A percentile compares a stretch with the other conserved stretches of the same genome.
Conservation (phyloP, 2,888 invertebrate species). For the Zygothrica quintamaculata region DNA sequence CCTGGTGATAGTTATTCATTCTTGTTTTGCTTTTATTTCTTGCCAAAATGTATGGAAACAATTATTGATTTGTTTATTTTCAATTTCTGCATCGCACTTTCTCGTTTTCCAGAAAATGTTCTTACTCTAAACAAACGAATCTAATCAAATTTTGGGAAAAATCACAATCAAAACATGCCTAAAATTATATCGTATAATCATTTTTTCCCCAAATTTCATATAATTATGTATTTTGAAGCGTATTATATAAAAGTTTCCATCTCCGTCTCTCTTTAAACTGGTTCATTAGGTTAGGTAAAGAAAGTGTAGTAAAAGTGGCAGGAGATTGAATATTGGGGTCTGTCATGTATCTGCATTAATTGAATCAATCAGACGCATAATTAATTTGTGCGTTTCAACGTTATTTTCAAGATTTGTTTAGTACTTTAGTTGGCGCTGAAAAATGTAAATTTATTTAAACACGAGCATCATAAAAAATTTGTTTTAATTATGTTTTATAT, state of each 20-base stretch:
- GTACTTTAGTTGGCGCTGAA: conserved; percentile 5
- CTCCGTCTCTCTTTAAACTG: too few relatives aligned
- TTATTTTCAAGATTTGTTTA: neutral
- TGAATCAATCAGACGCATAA: conserved; percentile 24
- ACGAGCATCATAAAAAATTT: too few relatives aligned
- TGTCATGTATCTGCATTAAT: conserved; percentile 43
- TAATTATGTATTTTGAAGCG: too few relatives aligned
- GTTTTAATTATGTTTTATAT: too few relatives aligned
- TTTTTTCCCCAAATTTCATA: neutral
- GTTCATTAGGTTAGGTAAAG: too few relatives aligned
- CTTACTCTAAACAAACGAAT: neutral
- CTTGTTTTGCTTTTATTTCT: too few relatives aligned
- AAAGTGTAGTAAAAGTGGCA: neutral
- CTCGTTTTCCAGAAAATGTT: too few relatives aligned
- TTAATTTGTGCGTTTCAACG: conserved; percentile 23
- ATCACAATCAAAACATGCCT: conserved; percentile 7
- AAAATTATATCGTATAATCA: neutral
- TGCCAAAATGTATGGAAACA: neutral
- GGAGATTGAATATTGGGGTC: too few relatives aligned
- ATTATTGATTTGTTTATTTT: neutral
- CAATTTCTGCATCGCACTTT: neutral
- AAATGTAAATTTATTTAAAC: conserved; percentile 38
- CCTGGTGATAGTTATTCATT: neutral
- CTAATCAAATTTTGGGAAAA: neutral
- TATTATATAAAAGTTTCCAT: too few relatives aligned